Conservation (phyloP, 2,888 invertebrate species). For the Sinohyriopsis cumingii region DNA sequence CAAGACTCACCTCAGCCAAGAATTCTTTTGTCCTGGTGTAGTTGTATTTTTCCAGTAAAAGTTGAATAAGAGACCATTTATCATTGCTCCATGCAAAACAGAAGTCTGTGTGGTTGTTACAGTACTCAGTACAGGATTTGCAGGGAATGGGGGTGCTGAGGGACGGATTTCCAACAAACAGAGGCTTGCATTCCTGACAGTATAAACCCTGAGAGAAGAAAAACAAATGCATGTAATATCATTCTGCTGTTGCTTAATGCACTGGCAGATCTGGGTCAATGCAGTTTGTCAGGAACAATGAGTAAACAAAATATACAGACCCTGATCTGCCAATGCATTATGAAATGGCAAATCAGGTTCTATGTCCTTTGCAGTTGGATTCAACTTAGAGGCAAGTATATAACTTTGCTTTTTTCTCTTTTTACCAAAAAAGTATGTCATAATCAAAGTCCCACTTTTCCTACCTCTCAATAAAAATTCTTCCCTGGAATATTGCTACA, state of each 20-base stretch:
- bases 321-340: too few relatives aligned
- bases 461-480: background rate
- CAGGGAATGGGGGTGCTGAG: constrained; percentile 82
- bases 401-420: background rate
- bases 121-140: constrained; percentile 89
- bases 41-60: constrained; percentile 9
- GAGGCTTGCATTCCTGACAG: constrained; percentile 90
- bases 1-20: constrained; percentile 9
- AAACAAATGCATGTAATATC: background rate
- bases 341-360: too few relatives aligned
- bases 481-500: constrained; percentile 11
- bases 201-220: constrained; percentile 80
- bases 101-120: constrained; percentile 85
- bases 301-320: too few relatives aligned
- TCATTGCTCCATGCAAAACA: constrained; percentile 48
- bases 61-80: background rate
- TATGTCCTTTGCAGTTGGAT: too few relatives aligned
- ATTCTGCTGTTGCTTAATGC: too few relatives aligned
- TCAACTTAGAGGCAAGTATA: too few relatives aligned
- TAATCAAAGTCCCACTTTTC: too few relatives aligned
- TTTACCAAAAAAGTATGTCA: background rate
- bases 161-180: constrained; percentile 92
- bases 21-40: constrained; percentile 18
- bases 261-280: too few relatives aligned
- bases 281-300: too few relatives aligned